Percentiles rank a stretch among this genome's conserved stretches.
Evolutionary conservation across 2,797 vertebrate genomes (phyloP).

Genomic region (Paguma larvata): DNA sequence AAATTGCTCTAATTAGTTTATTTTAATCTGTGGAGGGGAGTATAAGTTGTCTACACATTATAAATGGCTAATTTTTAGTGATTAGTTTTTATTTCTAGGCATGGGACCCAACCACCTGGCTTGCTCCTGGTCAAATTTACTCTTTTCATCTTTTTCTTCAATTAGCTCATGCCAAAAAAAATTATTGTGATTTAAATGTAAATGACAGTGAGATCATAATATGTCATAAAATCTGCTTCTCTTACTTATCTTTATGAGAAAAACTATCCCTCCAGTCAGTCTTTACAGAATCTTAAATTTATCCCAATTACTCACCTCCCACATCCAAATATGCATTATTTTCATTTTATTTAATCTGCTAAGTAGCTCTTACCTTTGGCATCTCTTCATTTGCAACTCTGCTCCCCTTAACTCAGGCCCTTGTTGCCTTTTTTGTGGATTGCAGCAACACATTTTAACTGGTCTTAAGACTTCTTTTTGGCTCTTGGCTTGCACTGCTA

Average conservation of each 20-base stretch:
- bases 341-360: neutral
- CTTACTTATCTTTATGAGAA: slow-evolving; percentile 40
- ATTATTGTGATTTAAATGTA: slow-evolving; percentile 52
- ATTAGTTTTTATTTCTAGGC: slow-evolving; percentile 73
- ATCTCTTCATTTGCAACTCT: neutral
- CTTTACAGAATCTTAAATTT: neutral
- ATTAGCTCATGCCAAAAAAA: slow-evolving; percentile 32
- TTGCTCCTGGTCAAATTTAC: slow-evolving; percentile 63
- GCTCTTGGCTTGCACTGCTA: neutral
- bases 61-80: slow-evolving; percentile 66
- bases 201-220: slow-evolving; percentile 52
- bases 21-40: slow-evolving; percentile 74
- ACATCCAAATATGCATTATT: neutral
- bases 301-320: neutral
- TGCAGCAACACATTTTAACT: neutral
- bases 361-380: neutral
- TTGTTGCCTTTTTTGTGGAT: neutral
- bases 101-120: slow-evolving; percentile 76
- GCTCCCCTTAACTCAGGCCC: neutral
- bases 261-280: neutral
- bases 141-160: slow-evolving; percentile 68
- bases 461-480: neutral
- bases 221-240: slow-evolving; percentile 35
- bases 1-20: slow-evolving; percentile 83
- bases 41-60: slow-evolving; percentile 71